These are phyloP conservation scores for Patiria pectinifera DNA, from an alignment of 53 echinoderm and acorn worm species.

Conservation along the genomic window DNA sequence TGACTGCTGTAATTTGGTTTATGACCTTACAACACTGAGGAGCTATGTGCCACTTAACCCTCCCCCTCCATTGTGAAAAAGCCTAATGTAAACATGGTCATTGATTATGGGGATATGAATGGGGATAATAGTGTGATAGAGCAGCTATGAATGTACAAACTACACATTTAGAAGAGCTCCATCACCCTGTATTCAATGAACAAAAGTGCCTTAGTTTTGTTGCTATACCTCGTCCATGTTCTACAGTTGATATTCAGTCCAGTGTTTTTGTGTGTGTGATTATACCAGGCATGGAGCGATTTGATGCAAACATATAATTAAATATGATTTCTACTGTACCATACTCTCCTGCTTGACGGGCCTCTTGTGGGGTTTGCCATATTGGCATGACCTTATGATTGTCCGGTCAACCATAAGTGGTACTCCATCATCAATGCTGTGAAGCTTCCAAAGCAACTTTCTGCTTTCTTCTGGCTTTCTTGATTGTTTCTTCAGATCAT, in stretches of 20 bases:
- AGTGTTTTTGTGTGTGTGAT: no score
- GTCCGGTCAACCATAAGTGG: neutral
- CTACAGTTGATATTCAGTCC: no score
- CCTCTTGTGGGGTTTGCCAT: conserved; percentile 1
- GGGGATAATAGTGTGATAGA: no score
- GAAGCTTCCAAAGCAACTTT: neutral
- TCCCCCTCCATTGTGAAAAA: no score
- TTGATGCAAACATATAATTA: neutral
- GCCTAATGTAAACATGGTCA: no score
- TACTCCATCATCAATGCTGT: neutral
- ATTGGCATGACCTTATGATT: neutral
- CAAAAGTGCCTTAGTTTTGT: neutral
- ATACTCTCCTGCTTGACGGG: neutral
- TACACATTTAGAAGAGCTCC: no score
- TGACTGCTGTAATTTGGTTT: no score
- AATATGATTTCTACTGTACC: neutral
- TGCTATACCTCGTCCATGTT: neutral
- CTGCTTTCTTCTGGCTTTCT: neutral
- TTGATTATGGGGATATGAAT: no score
- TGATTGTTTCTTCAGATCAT: neutral
- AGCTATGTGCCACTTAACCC: no score
- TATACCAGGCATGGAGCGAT: neutral
- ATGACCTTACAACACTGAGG: no score
- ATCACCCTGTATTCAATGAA: no score
- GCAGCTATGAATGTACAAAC: no score